phyloP scores from a whole-genome alignment of 2,888 invertebrate genomes.

The Trisateles emortualis region DNA sequence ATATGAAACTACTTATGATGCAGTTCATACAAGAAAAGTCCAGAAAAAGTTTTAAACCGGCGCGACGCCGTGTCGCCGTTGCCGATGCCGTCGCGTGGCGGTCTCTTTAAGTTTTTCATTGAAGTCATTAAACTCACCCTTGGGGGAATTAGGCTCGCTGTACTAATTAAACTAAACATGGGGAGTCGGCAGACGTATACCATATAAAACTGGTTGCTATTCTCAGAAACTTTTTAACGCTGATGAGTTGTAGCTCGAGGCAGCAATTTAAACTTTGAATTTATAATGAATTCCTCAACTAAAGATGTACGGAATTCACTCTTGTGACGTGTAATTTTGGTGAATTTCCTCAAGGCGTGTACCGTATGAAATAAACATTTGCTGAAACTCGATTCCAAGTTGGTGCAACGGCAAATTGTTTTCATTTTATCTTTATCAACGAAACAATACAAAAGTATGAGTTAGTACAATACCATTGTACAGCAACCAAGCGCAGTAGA shows the following conservation, averaged over 20 bases:
- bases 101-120: constrained; percentile 51
- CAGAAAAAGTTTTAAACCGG: constrained; percentile 16
- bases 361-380: constrained; percentile 56
- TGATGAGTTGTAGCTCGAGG: constrained; percentile 75
- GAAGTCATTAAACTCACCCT: constrained; percentile 60
- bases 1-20: too few species aligned
- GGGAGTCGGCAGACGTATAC: constrained; percentile 61
- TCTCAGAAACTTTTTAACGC: constrained; percentile 72
- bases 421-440: constrained; percentile 7
- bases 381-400: constrained; percentile 44
- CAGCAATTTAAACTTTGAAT: constrained; percentile 78
- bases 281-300: constrained; percentile 72
- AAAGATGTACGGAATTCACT: constrained; percentile 63
- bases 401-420: constrained; percentile 29
- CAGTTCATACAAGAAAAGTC: too few species aligned
- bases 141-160: constrained; percentile 51
- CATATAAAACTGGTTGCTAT: constrained; percentile 57
- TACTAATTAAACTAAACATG: constrained; percentile 72
- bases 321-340: constrained; percentile 62
- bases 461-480: neutral
- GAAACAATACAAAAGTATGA: neutral
- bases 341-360: constrained; percentile 48
- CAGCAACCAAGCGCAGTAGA: too few species aligned
- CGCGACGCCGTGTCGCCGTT: constrained; percentile 3
- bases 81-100: constrained; percentile 17